A percentile compares a stretch with the other conserved stretches of the same genome.
Evolutionary conservation across 2,888 invertebrate genomes (phyloP).

Genomic region (Creontiades dilutus): DNA sequence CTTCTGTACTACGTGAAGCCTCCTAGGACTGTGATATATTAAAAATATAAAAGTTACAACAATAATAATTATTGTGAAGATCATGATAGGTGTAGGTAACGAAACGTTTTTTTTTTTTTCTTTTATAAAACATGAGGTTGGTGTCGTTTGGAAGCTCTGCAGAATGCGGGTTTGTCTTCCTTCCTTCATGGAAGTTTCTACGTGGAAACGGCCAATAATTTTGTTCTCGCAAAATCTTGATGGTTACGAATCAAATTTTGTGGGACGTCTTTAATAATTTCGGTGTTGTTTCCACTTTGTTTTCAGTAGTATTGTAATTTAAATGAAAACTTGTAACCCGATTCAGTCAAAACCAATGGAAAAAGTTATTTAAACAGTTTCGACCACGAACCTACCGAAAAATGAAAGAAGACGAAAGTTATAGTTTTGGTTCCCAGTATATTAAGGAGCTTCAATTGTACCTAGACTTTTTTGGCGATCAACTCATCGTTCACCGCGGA

Average conservation of each 20-base stretch:
- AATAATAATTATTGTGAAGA: conserved; percentile 15
- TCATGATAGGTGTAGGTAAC: neutral
- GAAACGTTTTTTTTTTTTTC: conserved; percentile 3
- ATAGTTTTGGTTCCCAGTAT: too few relatives aligned
- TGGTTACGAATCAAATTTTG: neutral
- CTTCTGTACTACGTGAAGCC: conserved; percentile 49
- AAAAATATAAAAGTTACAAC: conserved; percentile 37
- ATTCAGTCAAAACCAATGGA: conserved; percentile 27
- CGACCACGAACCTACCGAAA: too few relatives aligned
- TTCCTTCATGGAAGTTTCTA: neutral
- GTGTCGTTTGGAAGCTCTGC: conserved; percentile 3
- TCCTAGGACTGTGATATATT: conserved; percentile 65
- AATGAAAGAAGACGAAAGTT: too few relatives aligned
- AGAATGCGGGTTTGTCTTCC: conserved; percentile 28
- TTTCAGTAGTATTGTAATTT: neutral
- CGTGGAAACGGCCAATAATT: neutral
- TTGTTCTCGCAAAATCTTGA: neutral
- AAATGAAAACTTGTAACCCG: neutral
- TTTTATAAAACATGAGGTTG: neutral
- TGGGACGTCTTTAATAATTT: neutral
- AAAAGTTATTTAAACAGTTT: neutral
- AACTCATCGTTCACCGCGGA: too few relatives aligned
- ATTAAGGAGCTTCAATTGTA: too few relatives aligned
- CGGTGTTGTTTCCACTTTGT: conserved; percentile 9
- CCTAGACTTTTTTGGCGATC: too few relatives aligned